Evolutionary conservation across 2,113 vertebrate genomes (phyloP).

Genomic region (Carassius gibelio): DNA sequence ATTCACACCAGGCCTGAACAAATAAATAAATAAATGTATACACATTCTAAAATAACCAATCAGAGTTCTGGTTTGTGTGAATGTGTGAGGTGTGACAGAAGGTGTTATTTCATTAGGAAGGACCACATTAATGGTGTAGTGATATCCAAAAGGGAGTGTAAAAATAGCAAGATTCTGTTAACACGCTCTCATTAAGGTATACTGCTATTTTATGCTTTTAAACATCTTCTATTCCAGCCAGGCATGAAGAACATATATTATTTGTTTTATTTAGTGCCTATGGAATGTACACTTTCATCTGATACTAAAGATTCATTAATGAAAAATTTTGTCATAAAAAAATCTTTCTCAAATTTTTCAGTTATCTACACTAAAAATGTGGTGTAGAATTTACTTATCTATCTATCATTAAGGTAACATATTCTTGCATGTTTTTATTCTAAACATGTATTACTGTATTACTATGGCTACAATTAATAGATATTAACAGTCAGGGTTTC

Average conservation of each 20-base stretch:
- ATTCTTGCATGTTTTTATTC: too few species aligned
- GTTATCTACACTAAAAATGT: too few species aligned
- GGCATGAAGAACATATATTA: background rate
- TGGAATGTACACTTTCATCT: background rate
- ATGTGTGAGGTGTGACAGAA: slow-evolving; percentile 61
- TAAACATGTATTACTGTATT: too few species aligned
- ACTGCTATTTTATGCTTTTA: slow-evolving; percentile 50
- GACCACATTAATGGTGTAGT: slow-evolving; percentile 62
- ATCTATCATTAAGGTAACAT: too few species aligned
- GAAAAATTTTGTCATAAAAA: too few species aligned
- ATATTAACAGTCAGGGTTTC: too few species aligned
- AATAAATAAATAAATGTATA: slow-evolving; percentile 54
- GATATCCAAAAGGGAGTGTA: slow-evolving; percentile 46
- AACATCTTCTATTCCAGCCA: slow-evolving; percentile 38
- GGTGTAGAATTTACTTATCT: too few species aligned
- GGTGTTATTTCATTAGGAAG: slow-evolving; percentile 69
- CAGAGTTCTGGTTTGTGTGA: slow-evolving; percentile 47
- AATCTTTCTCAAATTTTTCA: too few species aligned
- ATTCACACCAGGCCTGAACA: slow-evolving; percentile 72
- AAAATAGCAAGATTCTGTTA: slow-evolving; percentile 48
- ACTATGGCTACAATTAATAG: too few species aligned
- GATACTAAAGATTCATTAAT: background rate
- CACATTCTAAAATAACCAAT: slow-evolving; percentile 62
- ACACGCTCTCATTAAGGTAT: slow-evolving; percentile 5
- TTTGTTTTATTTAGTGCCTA: background rate